Conservation (phyloP, 2,797 vertebrate species). For the Clarias pachynema region DNA sequence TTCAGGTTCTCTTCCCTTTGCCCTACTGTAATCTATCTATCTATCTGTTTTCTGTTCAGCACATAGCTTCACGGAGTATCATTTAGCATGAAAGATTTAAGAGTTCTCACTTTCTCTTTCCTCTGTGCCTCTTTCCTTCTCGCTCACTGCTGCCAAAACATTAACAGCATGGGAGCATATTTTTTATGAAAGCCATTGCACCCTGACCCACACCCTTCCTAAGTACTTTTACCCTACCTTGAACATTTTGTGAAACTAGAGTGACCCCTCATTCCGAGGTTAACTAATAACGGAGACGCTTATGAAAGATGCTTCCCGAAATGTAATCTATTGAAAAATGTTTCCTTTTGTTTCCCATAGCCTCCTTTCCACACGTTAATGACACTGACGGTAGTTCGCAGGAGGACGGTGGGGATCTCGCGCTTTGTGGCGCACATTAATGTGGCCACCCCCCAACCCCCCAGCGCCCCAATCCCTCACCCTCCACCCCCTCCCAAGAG, state of each 20-base stretch:
- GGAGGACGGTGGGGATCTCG: background rate
- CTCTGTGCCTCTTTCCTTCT: slow-evolving; percentile 25
- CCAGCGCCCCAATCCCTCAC: background rate
- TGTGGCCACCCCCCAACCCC: slow-evolving; percentile 43
- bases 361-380: slow-evolving; percentile 57
- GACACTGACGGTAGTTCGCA: slow-evolving; percentile 14
- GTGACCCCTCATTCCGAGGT: slow-evolving; percentile 68
- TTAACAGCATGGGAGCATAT: slow-evolving; percentile 57
- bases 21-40: slow-evolving; percentile 50
- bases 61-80: slow-evolving; percentile 48
- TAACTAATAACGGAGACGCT: slow-evolving; percentile 77
- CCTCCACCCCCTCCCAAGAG: slow-evolving; percentile 42
- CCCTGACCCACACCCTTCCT: slow-evolving; percentile 69
- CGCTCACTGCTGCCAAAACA: slow-evolving; percentile 43
- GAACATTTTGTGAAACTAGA: slow-evolving; percentile 71
- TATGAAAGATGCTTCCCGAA: slow-evolving; percentile 80
- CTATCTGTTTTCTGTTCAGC: slow-evolving; percentile 50
- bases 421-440: slow-evolving; percentile 45
- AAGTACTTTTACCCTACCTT: slow-evolving; percentile 71
- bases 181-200: slow-evolving; percentile 63
- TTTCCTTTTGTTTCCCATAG: slow-evolving; percentile 77
- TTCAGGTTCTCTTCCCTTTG: slow-evolving; percentile 36
- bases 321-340: slow-evolving; percentile 79
- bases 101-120: slow-evolving; percentile 36
- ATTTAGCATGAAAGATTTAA: slow-evolving; percentile 53